phyloP scores from a whole-genome alignment of 2,888 invertebrate species.

The Eurytoma californica region DNA sequence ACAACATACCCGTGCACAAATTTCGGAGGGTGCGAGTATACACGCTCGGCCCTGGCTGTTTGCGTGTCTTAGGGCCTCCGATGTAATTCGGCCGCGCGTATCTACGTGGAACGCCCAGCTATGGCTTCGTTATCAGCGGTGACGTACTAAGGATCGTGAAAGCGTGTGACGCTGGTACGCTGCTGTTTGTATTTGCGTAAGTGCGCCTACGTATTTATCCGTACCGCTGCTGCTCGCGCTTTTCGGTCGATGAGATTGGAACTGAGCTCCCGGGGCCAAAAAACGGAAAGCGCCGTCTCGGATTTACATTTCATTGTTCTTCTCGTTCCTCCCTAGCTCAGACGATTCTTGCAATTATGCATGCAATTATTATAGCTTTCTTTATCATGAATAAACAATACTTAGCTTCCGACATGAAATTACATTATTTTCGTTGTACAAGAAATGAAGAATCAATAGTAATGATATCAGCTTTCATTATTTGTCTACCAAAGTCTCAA shows the following conservation, averaged over 20 bases:
- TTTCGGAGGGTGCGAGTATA: not conserved
- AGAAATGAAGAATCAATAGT: too few relatives aligned
- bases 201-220: not conserved
- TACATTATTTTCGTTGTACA: too few relatives aligned
- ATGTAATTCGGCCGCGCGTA: not conserved
- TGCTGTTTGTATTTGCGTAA: not conserved
- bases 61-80: not conserved
- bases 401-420: not conserved
- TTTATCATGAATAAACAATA: too few relatives aligned
- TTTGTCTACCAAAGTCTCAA: too few relatives aligned
- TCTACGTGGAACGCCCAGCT: not conserved
- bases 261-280: not conserved
- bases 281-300: not conserved
- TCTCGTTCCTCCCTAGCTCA: too few relatives aligned
- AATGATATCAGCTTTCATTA: too few relatives aligned
- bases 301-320: too few relatives aligned
- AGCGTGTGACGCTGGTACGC: too few relatives aligned
- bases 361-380: too few relatives aligned
- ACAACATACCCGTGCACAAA: not conserved
- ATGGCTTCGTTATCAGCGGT: not conserved
- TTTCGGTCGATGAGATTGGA: not conserved
- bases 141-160: not conserved
- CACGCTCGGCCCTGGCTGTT: not conserved
- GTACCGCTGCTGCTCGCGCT: not conserved
- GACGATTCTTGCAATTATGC: too few relatives aligned